A percentile compares a stretch with the other conserved stretches of the same genome.
These are phyloP conservation scores for Cyphomyrus discorhynchus DNA, from an alignment of 2,113 vertebrate species.

Conservation along the genomic window DNA sequence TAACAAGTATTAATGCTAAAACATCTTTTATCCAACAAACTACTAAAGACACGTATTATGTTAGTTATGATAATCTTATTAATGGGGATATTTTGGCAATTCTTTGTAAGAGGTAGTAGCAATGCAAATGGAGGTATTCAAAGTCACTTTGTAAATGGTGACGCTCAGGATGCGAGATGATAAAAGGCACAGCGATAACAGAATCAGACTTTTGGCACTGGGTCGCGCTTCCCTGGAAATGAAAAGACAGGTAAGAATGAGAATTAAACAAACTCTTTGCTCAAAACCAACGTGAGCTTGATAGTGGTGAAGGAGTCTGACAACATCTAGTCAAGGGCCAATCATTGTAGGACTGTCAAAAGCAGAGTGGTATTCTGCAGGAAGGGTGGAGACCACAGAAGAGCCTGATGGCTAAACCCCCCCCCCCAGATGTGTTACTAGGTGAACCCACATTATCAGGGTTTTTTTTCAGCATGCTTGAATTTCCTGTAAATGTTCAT, in stretches of 20 bases:
- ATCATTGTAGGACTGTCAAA: background rate
- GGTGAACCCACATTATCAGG: background rate
- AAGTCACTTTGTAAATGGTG: background rate
- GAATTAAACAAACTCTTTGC: background rate
- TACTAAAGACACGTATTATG: background rate
- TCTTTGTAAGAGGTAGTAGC: background rate
- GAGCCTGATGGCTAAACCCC: background rate
- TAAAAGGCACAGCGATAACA: background rate
- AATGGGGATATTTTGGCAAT: background rate
- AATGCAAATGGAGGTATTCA: background rate
- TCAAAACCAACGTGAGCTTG: background rate
- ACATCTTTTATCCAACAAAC: background rate
- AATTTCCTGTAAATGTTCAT: background rate
- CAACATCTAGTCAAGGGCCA: background rate
- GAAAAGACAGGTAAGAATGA: background rate
- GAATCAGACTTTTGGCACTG: background rate
- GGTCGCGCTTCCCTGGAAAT: background rate
- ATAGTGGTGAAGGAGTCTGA: background rate
- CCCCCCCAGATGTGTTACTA: background rate
- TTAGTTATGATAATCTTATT: background rate
- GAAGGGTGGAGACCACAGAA: background rate
- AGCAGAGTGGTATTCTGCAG: background rate
- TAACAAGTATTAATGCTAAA: background rate
- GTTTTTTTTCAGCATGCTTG: background rate
- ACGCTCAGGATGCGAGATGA: background rate